Evolutionary conservation across 2,888 invertebrate genomes (phyloP), one percentile per base, ranked within the genome.

Genomic region (Smittia sp.): DNA sequence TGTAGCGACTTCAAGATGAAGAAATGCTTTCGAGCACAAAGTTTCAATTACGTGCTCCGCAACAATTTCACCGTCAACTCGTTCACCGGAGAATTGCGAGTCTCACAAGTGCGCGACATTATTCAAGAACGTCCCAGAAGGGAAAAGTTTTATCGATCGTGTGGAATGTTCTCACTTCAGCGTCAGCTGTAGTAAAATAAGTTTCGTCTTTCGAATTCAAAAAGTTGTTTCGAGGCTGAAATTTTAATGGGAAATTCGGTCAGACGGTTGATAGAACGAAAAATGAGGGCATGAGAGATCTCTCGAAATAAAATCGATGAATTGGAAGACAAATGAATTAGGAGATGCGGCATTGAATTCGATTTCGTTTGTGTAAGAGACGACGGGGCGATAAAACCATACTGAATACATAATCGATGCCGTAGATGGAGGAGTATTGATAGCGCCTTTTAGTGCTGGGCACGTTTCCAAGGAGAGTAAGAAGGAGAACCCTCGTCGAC

Each of bases 331-430:
- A 32, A 32, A 32, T 32, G 32, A 32, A n/a, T n/a, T n/a, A n/a
- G n/a, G n/a, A n/a, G n/a, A n/a, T n/a, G n/a, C n/a, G n/a, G n/a
- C n/a, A n/a, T n/a, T n/a, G 13, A 39, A 46, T 13, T 18, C 18
- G n/a, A 7, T 46, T 46, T 46, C 18, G 4, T 46, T 46, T 46
- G 52, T 62, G 62, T 22, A 65, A 3, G 13, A 25, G 27, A 25
- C n/a, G 63, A 32, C 4, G 18, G 13, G n/a, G 6, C 13, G 27
- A 27, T 13, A 27, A 25, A 25, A 13, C 15, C 27, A 27, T 62
- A 24, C 62, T 22, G 62, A 62, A 62, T 62, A 62, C 62, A 62
- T 62, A 62, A 62, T 62, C 62, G 62, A 62, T 20, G 7, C 13
- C 62, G 13, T 24, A 20, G 20, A 18, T 1, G n/a, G 32, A 32